Evolutionary conservation across 1,140 invertebrate species (phyloP).

Genomic region (Anoplophora glabripennis): DNA sequence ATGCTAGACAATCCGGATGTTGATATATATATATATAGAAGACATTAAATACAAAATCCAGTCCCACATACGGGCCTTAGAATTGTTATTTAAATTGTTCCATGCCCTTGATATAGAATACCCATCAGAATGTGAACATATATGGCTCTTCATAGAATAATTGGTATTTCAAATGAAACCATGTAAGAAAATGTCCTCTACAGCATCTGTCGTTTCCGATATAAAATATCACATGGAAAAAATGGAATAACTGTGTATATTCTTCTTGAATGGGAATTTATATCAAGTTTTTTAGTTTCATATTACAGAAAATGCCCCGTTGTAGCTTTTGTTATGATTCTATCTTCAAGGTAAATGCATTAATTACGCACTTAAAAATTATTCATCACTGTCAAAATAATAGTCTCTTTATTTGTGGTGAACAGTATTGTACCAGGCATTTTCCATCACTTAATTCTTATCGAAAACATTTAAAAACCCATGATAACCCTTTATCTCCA

Average conservation of each 20-base stretch:
- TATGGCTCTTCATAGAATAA: not conserved
- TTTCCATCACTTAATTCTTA: not conserved
- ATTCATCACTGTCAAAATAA: not conserved
- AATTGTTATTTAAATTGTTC: not conserved
- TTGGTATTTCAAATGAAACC: not conserved
- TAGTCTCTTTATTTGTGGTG: not conserved
- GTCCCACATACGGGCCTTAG: too few species aligned
- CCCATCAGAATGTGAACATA: not conserved
- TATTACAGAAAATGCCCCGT: not conserved
- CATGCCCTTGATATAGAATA: not conserved
- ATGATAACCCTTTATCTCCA: too few species aligned
- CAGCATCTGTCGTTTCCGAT: not conserved
- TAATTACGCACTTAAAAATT: slow-evolving; percentile 1
- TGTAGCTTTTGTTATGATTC: not conserved
- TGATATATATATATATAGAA: too few species aligned
- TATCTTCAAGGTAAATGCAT: not conserved
- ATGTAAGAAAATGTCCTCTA: not conserved
- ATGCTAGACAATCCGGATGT: too few species aligned
- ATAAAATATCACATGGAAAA: not conserved
- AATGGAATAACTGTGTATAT: not conserved
- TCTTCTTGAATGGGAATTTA: not conserved
- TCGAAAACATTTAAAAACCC: not conserved
- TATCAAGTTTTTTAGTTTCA: not conserved
- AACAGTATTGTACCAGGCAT: not conserved
- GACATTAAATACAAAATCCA: too few species aligned